Conservation (phyloP, 2,113 vertebrate species). For the Ceyx cyanopectus region DNA sequence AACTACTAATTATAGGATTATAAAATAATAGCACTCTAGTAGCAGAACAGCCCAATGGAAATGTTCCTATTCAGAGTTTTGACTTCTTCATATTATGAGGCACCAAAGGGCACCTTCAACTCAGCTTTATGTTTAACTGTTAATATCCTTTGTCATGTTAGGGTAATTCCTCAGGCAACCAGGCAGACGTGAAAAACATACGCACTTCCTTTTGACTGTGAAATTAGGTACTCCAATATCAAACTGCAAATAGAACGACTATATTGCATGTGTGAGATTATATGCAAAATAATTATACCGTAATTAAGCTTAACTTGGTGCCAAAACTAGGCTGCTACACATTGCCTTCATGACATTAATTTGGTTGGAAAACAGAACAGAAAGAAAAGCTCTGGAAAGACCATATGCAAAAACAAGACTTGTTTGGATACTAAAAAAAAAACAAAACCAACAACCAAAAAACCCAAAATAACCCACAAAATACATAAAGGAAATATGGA, state of each 20-base stretch:
- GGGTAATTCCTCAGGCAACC: not conserved
- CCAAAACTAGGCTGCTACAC: not conserved
- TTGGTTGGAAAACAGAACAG: not conserved
- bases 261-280: not conserved
- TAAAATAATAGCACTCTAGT: not conserved
- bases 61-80: slow-evolving; percentile 9
- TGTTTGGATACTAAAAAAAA: not conserved
- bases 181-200: not conserved
- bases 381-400: not conserved
- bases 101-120: slow-evolving; percentile 8
- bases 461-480: not conserved
- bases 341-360: not conserved
- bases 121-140: slow-evolving; percentile 1
- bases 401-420: not conserved
- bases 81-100: not conserved
- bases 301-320: not conserved
- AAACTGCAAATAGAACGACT: not conserved
- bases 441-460: too few relatives aligned
- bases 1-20: slow-evolving; percentile 7
- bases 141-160: not conserved
- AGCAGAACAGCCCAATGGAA: not conserved
- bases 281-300: not conserved
- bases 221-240: not conserved
- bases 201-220: not conserved
- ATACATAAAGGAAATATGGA: not conserved